Base-by-base conservation (phyloP, 2,113 vertebrate species). In the Aegotheles bennettii region DNA sequence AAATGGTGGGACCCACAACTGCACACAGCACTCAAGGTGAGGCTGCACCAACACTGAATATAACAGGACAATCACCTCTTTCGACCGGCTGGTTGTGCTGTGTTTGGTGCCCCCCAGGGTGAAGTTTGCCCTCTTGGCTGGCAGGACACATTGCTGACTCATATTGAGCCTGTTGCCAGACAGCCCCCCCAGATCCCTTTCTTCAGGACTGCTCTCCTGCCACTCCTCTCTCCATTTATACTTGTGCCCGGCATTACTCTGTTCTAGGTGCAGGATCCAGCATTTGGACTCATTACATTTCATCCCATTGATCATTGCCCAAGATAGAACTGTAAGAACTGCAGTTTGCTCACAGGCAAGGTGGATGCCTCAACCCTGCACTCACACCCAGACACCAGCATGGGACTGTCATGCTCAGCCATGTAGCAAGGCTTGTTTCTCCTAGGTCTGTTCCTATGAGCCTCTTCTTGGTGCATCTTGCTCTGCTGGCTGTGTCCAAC, bases 181-280 rank as follows among this genome's bases (percentile, higher is more conserved):
- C 59, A 57, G 42, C 53, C 20, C 1, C 16, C 15, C 3, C 64
- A 48, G n/a, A 38, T 3, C 12, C 3, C 19, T 31, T 40, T 81
- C n/a, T 61, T 29, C 42, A 51, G 11, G 12, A 53, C 56, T 70
- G 28, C 42, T 77, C 31, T 63, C 36, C n/a, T 61, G n/a, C 5
- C 3, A 2, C 21, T 71, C 4, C 24, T 40, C 35, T 75, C 6
- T 0, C 14, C 19, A 0, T 12, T 33, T 51, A 2, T 26, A 19
- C 4, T 67, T 57, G 8, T 31, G 19, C 10, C 36, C 3, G 1
- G 21, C 7, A 2, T 50, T 80, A 36, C 21, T 50, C 35, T 3
- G 0, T 45, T 25, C 16, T 7, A 24, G 19, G 5, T 53, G 50
- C 33, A 71, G 43, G 13, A 64, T 50, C 24, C 1, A 1, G 9